Base-by-base conservation (phyloP, 1,140 invertebrate genomes). In the Trachymyrmex septentrionalis region DNA sequence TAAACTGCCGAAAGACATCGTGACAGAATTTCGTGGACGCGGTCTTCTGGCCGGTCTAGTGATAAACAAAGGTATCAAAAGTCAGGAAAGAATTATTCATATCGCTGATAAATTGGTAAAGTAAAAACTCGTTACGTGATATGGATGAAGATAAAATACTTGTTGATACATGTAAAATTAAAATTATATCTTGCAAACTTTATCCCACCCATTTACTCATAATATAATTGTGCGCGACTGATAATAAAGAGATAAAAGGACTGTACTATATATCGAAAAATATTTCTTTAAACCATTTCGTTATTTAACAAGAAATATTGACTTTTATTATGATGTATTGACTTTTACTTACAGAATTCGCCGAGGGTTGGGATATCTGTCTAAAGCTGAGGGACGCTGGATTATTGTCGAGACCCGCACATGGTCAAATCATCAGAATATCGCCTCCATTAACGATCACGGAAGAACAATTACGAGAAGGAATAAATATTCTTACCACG, bases 1-100 rank as follows among this genome's bases (percentile, higher is more conserved):
- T 50, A 96, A 96, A 85, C 86, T 97, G 38, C 97, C 97, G 0
- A 96, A 96, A 72, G 95, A 97, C 27, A 95, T 97, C 24, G 97
- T 97, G 0, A 96, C 94, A 30, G 91, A 96, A 71, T 97, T 98
- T 2, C 93, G 98, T 84, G 98, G 98, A 82, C 97, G 96, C 90
- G 98, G 98, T 53, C 95, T 98, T 6, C 93, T 98, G 2, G 97
- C 97, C 94, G 98, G 97, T n/a, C 96, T 98, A 80, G 96, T 97
- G 48, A 96, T 98, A 57, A 94, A 96, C 91, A 91, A 96, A 94
- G 96, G 97, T 97, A 95, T 50, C 16, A 34, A 38, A 9, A 1
- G 9, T 53, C 12, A 55, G 34, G 2, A 82, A 72, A 16, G 4
- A 27, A 44, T 81, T 10, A 27, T 53, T 27, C 16, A 19, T 38